Percentiles rank a stretch among this genome's conserved stretches.
Evolutionary conservation across 2,113 vertebrate genomes (phyloP).

Genomic region (Neopipo cinnamomea): DNA sequence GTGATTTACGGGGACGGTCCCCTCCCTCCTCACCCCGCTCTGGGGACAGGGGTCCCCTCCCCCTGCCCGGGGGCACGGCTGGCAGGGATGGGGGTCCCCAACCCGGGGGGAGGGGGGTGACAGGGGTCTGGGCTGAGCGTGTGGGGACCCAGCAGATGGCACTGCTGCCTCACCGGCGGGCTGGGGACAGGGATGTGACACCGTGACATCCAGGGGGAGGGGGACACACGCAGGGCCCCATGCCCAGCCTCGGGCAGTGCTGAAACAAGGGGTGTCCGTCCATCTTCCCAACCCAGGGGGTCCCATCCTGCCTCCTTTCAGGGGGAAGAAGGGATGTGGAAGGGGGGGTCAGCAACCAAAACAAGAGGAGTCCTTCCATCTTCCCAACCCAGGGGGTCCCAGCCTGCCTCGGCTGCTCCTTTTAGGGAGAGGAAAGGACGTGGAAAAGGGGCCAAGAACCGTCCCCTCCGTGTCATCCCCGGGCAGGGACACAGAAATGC

Average conservation of each 20-base stretch:
- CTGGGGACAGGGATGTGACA: neutral
- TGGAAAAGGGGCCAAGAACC: neutral
- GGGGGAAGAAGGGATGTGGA: neutral
- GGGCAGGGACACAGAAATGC: neutral
- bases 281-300: neutral
- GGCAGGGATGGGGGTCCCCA: neutral
- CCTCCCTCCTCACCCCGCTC: neutral
- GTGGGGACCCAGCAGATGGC: constrained; percentile 43
- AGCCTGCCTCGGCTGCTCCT: neutral
- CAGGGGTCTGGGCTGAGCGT: neutral
- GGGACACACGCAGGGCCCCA: neutral
- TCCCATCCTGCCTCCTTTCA: neutral
- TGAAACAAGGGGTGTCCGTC: no score
- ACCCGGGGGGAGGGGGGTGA: neutral
- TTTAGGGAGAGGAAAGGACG: neutral
- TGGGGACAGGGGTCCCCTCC: neutral
- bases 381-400: neutral
- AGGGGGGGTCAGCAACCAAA: neutral
- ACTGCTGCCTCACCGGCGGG: neutral
- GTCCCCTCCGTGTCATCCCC: rapidly evolving
- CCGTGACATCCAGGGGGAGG: neutral
- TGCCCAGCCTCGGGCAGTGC: no score
- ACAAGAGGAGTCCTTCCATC: no score
- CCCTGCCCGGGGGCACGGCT: neutral
- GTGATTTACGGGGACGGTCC: neutral